Evolutionary conservation across 2,888 invertebrate species (phyloP).

Genomic region (Ornithoptera alexandrae): DNA sequence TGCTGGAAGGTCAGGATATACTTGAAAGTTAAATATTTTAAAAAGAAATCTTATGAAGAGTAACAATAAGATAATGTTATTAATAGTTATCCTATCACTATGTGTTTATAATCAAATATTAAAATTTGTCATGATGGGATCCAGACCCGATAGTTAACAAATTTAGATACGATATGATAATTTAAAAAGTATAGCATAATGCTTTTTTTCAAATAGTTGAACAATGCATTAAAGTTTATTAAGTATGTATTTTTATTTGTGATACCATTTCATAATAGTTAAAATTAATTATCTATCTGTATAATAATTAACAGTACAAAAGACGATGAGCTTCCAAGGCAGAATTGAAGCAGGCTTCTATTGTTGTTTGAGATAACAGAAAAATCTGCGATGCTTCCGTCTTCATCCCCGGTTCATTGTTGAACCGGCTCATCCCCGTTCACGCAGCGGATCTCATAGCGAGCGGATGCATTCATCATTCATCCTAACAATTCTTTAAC

Average conservation of each 20-base stretch:
- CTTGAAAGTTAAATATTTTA: no score
- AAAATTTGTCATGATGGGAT: no score
- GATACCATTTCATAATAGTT: slow-evolving; percentile 43
- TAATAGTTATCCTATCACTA: no score
- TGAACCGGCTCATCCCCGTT: slow-evolving; percentile 57
- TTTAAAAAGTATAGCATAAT: no score
- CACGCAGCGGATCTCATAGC: slow-evolving; percentile 61
- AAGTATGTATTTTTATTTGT: slow-evolving; percentile 2
- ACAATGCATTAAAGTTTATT: neutral
- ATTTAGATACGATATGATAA: no score
- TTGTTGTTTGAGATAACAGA: slow-evolving; percentile 69
- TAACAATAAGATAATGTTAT: no score
- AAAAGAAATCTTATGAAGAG: no score
- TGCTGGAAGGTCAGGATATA: no score
- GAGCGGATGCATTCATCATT: slow-evolving; percentile 69
- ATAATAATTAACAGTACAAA: slow-evolving; percentile 75
- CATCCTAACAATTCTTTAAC: slow-evolving; percentile 58
- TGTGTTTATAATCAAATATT: no score
- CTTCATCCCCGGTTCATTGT: slow-evolving; percentile 58
- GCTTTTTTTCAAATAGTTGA: no score
- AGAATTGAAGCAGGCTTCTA: slow-evolving; percentile 58
- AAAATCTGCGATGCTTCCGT: slow-evolving; percentile 70
- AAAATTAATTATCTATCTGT: slow-evolving; percentile 70
- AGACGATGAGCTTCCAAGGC: slow-evolving; percentile 57
- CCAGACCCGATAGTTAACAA: no score